Base-by-base conservation (phyloP, 2,797 vertebrate species). In the Hylomyscus alleni region DNA sequence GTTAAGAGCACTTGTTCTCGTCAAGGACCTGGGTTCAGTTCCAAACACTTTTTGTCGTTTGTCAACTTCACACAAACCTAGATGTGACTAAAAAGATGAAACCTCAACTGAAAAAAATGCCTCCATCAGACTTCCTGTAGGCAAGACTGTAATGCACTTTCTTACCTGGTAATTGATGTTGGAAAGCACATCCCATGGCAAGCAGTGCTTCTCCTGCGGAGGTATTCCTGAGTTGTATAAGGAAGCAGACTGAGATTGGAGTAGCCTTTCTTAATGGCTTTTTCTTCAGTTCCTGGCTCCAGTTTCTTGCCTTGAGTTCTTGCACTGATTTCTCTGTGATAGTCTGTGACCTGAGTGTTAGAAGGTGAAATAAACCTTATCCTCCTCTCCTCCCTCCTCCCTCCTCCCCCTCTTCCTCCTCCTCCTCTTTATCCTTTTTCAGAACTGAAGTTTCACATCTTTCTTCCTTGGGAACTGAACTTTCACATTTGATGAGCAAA, bases 401-500 rank as follows among this genome's bases (percentile, higher is more conserved):
- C 0, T 13, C 50, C 72, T 75, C 11, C 3, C 29, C 40, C 40
- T 3, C 47, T 17, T 78, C 3, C 5, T 72, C n/a, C 15, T 24
- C 20, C 22, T 58, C 12, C 13, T 62, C 58, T 62, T 69, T 2
- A 69, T 26, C 8, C 40, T 20, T 12, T 40, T 78, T 52, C 62
- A 65, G 37, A 69, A 82, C 10, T 47, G n/a, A n/a, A 77, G 11
- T 81, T 94, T 72, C 65, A 89, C 56, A 94, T 90, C 82, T 2
- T 47, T 26, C 14, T 62, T 12, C 9, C 24, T 78, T 52, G 73
- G 72, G n/a, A 69, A 77, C 12, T 22, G 44, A 31, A 77, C 12
- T 85, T 95, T 73, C 54, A 89, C 40, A 93, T 89, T 83, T 85
- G 44, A 31, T 87, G 83, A 58, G 62, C 19, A 78, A 86, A 76